Evolutionary conservation across 2,113 vertebrate genomes (phyloP).

Genomic region (Antechinus stuartii): DNA sequence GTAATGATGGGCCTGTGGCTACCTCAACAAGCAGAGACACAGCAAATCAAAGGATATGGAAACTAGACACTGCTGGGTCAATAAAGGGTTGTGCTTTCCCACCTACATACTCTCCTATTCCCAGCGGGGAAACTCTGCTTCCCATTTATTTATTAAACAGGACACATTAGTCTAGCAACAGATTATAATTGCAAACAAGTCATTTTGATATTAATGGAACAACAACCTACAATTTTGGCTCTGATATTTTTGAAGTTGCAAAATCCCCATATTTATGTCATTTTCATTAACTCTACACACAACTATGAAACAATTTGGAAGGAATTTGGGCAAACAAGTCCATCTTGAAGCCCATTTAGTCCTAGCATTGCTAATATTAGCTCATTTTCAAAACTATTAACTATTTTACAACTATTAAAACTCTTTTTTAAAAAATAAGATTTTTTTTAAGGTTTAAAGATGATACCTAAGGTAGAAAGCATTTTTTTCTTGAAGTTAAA

Average conservation of each 20-base stretch:
- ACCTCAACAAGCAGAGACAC: constrained; percentile 40
- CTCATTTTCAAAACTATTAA: constrained; percentile 35
- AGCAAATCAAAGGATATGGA: constrained; percentile 18
- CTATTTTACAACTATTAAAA: too few relatives aligned
- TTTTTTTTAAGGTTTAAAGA: constrained; percentile 60
- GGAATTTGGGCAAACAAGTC: constrained; percentile 34
- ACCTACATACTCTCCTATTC: not conserved
- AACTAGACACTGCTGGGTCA: constrained; percentile 41
- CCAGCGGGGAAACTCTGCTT: not conserved
- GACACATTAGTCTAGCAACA: not conserved
- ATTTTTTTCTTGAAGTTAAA: constrained; percentile 62
- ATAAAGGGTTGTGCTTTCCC: not conserved
- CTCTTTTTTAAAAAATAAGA: constrained; percentile 55
- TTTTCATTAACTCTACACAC: constrained; percentile 44
- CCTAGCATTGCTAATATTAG: constrained; percentile 23
- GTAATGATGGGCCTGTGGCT: not conserved
- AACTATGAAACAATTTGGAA: not conserved
- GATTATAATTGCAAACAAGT: constrained; percentile 54
- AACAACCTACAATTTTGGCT: constrained; percentile 33
- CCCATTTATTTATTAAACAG: not conserved
- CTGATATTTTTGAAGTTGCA: constrained; percentile 35
- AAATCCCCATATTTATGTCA: not conserved
- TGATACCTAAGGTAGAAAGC: constrained; percentile 62
- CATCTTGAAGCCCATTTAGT: not conserved
- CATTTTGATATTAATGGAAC: constrained; percentile 62